Evolutionary conservation across 2,888 invertebrate genomes (phyloP).

Genomic region (Thereva unica): DNA sequence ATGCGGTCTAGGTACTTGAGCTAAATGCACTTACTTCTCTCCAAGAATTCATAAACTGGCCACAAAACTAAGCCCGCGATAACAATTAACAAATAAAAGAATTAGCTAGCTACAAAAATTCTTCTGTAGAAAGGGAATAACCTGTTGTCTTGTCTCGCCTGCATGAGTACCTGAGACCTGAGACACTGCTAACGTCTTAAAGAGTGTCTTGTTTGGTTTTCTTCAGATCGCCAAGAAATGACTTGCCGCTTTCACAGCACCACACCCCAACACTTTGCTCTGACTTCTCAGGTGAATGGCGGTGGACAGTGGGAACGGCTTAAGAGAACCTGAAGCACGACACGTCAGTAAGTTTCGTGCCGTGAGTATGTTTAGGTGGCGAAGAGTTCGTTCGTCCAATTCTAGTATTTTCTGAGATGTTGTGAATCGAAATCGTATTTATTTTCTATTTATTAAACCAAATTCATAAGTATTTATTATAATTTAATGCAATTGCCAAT

Average conservation of each 20-base stretch:
- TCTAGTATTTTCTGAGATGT: too few relatives aligned
- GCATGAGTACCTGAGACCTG: not conserved
- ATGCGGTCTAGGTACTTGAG: too few relatives aligned
- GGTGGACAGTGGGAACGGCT: too few relatives aligned
- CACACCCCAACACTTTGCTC: too few relatives aligned
- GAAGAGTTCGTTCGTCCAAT: too few relatives aligned
- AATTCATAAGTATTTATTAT: not conserved
- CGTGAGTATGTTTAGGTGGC: not conserved
- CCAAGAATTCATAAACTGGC: too few relatives aligned
- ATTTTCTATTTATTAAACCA: conserved; percentile 1
- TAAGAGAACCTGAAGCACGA: not conserved
- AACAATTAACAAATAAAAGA: not conserved
- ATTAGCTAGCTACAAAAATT: not conserved
- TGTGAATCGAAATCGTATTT: not conserved
- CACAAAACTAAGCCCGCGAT: not conserved
- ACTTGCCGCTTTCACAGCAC: too few relatives aligned
- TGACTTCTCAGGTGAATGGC: too few relatives aligned
- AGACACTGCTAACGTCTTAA: not conserved
- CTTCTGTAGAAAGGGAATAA: conserved; percentile 2
- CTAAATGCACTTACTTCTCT: too few relatives aligned
- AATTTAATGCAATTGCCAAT: not conserved
- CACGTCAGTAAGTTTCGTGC: conserved; percentile 1
- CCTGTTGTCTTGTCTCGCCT: not conserved
- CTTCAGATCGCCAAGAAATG: too few relatives aligned
- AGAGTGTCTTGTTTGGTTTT: not conserved